Conservation (phyloP, 2,797 vertebrate genomes). For the Aselliscus stoliczkanus region DNA sequence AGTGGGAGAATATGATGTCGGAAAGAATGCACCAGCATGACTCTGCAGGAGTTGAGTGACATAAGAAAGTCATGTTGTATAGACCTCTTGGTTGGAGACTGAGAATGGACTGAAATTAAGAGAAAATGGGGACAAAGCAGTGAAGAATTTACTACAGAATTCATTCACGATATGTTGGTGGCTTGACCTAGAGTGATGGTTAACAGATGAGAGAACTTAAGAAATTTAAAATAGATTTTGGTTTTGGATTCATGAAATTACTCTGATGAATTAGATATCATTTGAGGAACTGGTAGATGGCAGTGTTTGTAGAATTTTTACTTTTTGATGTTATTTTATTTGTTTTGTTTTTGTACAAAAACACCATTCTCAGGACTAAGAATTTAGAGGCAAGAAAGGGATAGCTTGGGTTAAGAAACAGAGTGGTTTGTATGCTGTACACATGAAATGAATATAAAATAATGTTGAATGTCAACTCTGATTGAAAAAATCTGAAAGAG, state of each 20-base stretch:
- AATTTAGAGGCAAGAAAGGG: neutral
- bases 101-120: neutral
- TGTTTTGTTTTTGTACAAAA: neutral
- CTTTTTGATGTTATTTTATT: neutral
- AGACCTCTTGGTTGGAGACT: neutral
- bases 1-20: fast-evolving
- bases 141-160: neutral
- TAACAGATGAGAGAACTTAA: neutral
- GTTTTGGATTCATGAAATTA: neutral
- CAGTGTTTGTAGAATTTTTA: neutral
- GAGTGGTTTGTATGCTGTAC: neutral
- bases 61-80: neutral
- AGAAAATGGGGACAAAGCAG: neutral
- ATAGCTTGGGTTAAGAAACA: neutral
- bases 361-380: neutral
- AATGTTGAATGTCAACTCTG: too few species aligned
- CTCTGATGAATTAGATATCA: neutral
- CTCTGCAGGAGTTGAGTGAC: neutral
- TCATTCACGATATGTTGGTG: neutral
- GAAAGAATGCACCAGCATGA: too few species aligned
- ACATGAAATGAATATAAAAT: too few species aligned
- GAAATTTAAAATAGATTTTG: neutral
- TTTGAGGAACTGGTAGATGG: neutral
- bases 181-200: neutral
- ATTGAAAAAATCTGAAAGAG: too few species aligned